Evolutionary conservation across 2,797 vertebrate species (phyloP).

Genomic region (Sebastes elongatus): DNA sequence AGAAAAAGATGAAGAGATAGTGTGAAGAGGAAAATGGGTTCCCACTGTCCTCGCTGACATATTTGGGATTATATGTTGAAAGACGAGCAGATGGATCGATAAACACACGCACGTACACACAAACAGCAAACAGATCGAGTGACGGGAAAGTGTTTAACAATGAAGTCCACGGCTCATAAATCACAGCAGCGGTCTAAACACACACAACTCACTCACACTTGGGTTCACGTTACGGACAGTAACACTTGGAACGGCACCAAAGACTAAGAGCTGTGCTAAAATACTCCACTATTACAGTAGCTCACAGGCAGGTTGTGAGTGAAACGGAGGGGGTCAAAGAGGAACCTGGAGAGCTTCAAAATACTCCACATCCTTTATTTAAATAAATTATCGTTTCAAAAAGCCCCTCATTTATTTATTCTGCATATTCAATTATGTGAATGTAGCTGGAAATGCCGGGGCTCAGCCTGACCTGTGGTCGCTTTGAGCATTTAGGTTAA

Average conservation of each 20-base stretch:
- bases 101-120: slow-evolving; percentile 13
- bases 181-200: slow-evolving; percentile 43
- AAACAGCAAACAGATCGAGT: slow-evolving; percentile 38
- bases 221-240: slow-evolving; percentile 38
- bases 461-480: slow-evolving; percentile 20
- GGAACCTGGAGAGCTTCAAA: slow-evolving; percentile 18
- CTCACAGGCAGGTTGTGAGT: slow-evolving; percentile 6
- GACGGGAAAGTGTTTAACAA: slow-evolving; percentile 45
- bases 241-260: slow-evolving; percentile 26
- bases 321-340: slow-evolving; percentile 11
- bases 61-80: slow-evolving; percentile 41
- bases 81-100: slow-evolving; percentile 39
- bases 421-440: slow-evolving; percentile 36
- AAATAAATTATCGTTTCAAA: slow-evolving; percentile 25
- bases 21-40: slow-evolving; percentile 40
- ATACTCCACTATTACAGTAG: slow-evolving; percentile 18
- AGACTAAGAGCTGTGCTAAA: background rate
- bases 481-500: slow-evolving; percentile 19
- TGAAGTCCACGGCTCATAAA: slow-evolving; percentile 55
- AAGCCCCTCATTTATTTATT: slow-evolving; percentile 37
- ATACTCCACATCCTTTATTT: slow-evolving; percentile 19
- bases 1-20: slow-evolving; percentile 62
- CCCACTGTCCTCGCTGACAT: slow-evolving; percentile 56
- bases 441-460: slow-evolving; percentile 7
- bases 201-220: slow-evolving; percentile 23